Percentiles rank a stretch among this genome's conserved stretches.
Conservation (phyloP, 2,888 invertebrate species). For the Caenorhabditis sp. region DNA sequence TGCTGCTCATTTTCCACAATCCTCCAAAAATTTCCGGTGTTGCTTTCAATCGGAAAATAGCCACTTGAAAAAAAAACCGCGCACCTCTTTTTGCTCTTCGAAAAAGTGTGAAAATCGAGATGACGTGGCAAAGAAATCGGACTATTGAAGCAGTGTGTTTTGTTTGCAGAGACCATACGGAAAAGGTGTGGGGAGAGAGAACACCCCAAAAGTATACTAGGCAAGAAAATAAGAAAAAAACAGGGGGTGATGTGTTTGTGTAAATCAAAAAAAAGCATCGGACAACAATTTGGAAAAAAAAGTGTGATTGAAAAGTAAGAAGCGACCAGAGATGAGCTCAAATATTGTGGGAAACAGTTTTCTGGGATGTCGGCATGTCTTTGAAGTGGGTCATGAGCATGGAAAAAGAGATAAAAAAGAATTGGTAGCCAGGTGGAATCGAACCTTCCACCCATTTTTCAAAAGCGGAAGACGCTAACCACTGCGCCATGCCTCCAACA, state of each 20-base stretch:
- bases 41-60: conserved; percentile 10
- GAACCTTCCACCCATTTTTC: neutral
- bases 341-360: conserved; percentile 6
- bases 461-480: too few relatives aligned
- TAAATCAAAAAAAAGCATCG: neutral
- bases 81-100: neutral
- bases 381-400: neutral
- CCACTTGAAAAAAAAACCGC: conserved; percentile 22
- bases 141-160: neutral
- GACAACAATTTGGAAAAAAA: neutral
- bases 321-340: conserved; percentile 14
- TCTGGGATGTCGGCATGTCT: neutral
- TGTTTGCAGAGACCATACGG: neutral
- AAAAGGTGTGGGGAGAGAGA: conserved; percentile 11
- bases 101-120: conserved; percentile 3
- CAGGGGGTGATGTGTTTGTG: neutral
- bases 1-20: neutral
- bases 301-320: neutral
- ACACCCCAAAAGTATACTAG: neutral
- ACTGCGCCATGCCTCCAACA: neutral
- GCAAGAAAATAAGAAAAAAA: neutral
- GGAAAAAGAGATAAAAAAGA: neutral
- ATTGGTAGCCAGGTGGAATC: neutral
- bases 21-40: neutral
- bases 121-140: neutral